phyloP scores from a whole-genome alignment of 1,140 invertebrate genomes.

The Drosophila teissieri region DNA sequence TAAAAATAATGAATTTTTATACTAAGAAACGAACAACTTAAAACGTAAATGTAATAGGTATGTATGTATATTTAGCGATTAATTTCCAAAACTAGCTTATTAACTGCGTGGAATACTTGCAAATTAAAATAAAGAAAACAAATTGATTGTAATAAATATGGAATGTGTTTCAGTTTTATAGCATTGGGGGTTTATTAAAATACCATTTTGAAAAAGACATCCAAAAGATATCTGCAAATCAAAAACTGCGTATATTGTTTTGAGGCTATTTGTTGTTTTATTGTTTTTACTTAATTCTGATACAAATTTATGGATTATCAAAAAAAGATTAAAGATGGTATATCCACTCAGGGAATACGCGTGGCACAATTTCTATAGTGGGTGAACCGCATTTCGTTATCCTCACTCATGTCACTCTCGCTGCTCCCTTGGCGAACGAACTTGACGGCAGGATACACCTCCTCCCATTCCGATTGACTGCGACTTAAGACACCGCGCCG shows the following conservation, averaged over 20 bases:
- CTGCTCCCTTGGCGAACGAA: slow-evolving; percentile 55
- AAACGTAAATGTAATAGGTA: slow-evolving; percentile 44
- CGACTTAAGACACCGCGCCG: slow-evolving; percentile 74
- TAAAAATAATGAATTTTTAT: slow-evolving; percentile 67
- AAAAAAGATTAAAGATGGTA: background rate
- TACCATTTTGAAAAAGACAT: no score
- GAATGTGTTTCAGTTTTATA: no score
- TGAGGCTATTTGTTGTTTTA: background rate
- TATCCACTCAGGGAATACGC: slow-evolving; percentile 60
- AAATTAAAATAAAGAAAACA: slow-evolving; percentile 42
- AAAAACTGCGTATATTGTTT: no score
- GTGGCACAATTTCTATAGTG: slow-evolving; percentile 81
- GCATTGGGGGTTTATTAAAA: no score
- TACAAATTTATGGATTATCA: slow-evolving; percentile 43
- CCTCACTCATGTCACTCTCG: slow-evolving; percentile 50
- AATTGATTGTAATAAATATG: slow-evolving; percentile 41
- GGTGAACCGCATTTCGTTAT: slow-evolving; percentile 54
- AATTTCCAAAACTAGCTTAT: slow-evolving; percentile 50
- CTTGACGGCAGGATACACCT: slow-evolving; percentile 75
- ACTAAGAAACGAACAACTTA: slow-evolving; percentile 60
- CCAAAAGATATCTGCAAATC: no score
- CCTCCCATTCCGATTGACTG: slow-evolving; percentile 74
- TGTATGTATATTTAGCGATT: slow-evolving; percentile 59
- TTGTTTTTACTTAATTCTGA: slow-evolving; percentile 14
- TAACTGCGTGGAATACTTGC: slow-evolving; percentile 40